Conservation (phyloP, 53 echinoderm and acorn worm genomes). For the Holothuria leucospilota region DNA sequence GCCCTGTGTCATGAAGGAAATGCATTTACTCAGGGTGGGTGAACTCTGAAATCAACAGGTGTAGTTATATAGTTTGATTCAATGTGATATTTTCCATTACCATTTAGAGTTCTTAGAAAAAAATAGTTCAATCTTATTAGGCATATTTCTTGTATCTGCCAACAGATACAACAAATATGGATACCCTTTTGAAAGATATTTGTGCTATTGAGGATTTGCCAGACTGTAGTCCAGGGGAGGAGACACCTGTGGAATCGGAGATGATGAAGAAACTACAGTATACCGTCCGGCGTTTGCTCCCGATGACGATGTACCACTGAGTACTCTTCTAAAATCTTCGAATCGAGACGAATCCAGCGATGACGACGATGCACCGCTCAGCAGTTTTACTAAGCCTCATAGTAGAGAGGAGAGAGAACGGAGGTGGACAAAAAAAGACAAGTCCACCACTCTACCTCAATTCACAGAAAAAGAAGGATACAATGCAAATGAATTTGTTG, state of each 20-base stretch:
- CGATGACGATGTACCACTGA: conserved; percentile 36
- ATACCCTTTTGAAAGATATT: conserved; percentile 18
- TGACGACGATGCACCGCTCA: conserved; percentile 16
- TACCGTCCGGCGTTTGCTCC: not conserved
- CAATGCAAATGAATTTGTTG: conserved; percentile 41
- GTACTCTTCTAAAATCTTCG: not conserved
- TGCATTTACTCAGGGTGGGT: too few species aligned
- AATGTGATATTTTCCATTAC: too few species aligned
- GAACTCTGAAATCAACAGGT: too few species aligned
- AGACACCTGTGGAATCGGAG: conserved; percentile 11
- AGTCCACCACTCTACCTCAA: not conserved
- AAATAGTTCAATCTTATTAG: not conserved
- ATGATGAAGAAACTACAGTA: not conserved
- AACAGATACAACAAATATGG: conserved; percentile 19
- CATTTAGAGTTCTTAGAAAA: too few species aligned
- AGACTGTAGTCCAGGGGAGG: conserved; percentile 13
- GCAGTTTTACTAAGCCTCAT: conserved; percentile 5
- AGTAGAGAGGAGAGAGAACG: conserved; percentile 1
- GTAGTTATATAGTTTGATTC: too few species aligned
- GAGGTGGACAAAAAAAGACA: not conserved
- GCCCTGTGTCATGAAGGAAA: too few species aligned
- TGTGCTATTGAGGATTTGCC: not conserved
- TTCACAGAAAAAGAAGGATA: conserved; percentile 18
- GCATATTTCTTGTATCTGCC: conserved; percentile 20
- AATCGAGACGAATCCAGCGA: not conserved